phyloP scores from a whole-genome alignment of 2,888 invertebrate genomes.

The Philaethria dido region DNA sequence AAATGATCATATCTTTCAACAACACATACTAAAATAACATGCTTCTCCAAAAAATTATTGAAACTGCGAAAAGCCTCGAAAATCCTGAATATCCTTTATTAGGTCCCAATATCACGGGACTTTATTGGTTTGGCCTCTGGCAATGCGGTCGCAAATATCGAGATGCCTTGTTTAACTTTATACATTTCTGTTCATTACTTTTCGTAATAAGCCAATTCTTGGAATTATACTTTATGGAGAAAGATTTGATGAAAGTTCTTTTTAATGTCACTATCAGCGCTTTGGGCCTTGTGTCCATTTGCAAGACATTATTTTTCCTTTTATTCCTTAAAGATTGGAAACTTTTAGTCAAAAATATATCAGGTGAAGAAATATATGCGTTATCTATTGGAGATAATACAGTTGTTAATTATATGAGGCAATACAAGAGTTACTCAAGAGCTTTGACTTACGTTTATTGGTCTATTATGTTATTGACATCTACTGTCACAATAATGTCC shows the following conservation, averaged over 20 bases:
- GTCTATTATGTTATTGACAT: conserved; percentile 56
- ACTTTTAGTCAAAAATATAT: conserved; percentile 49
- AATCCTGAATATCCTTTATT: conserved; percentile 61
- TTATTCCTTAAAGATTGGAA: conserved; percentile 51
- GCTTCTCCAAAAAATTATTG: conserved; percentile 46
- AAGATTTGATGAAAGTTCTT: conserved; percentile 56
- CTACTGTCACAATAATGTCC: conserved; percentile 49
- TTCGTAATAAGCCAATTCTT: conserved; percentile 55
- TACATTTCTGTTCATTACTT: conserved; percentile 51
- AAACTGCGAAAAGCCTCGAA: conserved; percentile 53
- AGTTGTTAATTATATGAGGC: conserved; percentile 47
- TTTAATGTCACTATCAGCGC: conserved; percentile 58
- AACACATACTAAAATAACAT: neutral
- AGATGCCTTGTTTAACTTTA: conserved; percentile 49
- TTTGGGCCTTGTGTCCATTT: conserved; percentile 52
- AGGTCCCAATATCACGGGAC: conserved; percentile 60
- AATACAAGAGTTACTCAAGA: conserved; percentile 60
- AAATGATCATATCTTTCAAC: neutral
- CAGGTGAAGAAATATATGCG: conserved; percentile 54
- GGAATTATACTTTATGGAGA: conserved; percentile 56
- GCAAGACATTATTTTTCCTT: conserved; percentile 54
- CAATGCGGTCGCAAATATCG: conserved; percentile 52
- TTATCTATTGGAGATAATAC: conserved; percentile 46
- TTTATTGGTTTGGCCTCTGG: conserved; percentile 62
- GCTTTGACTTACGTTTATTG: conserved; percentile 59